Base-by-base conservation (phyloP, 2,797 vertebrate species). In the Carduelis carduelis region DNA sequence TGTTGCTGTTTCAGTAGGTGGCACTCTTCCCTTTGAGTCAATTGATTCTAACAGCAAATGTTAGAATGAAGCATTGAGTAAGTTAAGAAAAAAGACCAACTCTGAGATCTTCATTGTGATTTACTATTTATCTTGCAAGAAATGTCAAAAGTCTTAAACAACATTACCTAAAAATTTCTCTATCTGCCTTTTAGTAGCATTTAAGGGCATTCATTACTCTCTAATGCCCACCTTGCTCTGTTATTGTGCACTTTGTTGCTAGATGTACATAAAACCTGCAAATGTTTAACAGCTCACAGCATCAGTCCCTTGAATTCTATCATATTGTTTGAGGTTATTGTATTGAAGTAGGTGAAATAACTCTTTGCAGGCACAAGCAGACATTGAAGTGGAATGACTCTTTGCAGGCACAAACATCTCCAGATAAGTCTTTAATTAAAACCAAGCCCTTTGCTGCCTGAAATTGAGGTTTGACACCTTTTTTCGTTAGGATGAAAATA, bases 21-120 rank as follows among this genome's bases (percentile, higher is more conserved):
- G 98, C 98, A 97, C 90, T 98, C 95, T 98, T 97, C 77, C 84
- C 97, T 94, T 93, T 94, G 71, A 93, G 61, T 96, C 96, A 63
- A 20, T 82, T 85, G 79, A 83, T 75, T 90, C 65, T 69, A 39
- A 69, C 57, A 83, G 14, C 44, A 76, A 41, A 49, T 87, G 26
- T 89, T 92, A 87, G 70, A 78, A 74, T 63, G 28, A 59, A 72
- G 46, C 35, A 8, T 47, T 81, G 27, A 83, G 17, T 46, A 56
- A 79, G 85, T 75, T 9, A 41, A 78, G 50, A 46, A 55, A 32
- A 55, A 86, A 44, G 14, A 46, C 5, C 26, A 39, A 4, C 8
- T 34, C 57, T 81, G 19, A 72, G 50, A 83, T 92, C 14, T 68
- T 84, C 52, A 35, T 85, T 84, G 30, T 83, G 56, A 53, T 76